Evolutionary conservation across 1,140 invertebrate genomes (phyloP), one percentile per base, ranked within the genome.

Genomic region (Macrosteles quadrilineatus): DNA sequence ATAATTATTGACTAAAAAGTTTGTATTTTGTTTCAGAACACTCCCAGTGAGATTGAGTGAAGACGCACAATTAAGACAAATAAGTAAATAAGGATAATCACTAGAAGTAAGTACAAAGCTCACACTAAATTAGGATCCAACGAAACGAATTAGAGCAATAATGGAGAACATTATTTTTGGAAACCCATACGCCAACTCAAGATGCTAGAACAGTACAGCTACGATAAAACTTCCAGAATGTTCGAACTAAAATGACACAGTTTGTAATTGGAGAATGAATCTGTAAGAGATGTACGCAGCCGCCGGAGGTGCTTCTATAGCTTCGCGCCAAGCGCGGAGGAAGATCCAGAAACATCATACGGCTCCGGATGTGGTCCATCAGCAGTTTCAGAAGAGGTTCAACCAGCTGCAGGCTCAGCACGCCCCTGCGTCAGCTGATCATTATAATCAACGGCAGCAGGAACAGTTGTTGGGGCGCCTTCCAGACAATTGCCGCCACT

Each of bases 251-350:
- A n/a, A n/a, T n/a, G n/a, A n/a, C n/a, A n/a, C n/a, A n/a, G n/a
- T n/a, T n/a, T n/a, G n/a, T n/a, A n/a, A n/a, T n/a, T n/a, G n/a
- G n/a, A n/a, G n/a, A n/a, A n/a, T n/a, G n/a, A n/a, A n/a, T n/a
- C n/a, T n/a, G n/a, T n/a, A n/a, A n/a, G n/a, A n/a, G 32, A 90
- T 90, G 88, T 90, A 90, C 83, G 88, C 88, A 76, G 88, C 88
- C 75, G 88, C 88, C 76, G 88, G 88, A 76, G 88, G 88, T 78
- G 88, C 88, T 74, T 88, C 87, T 75, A 81, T 90, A 77, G 88
- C 88, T 76, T 88, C 87, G 78, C 85, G 88, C 74, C 87, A 89
- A 79, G 88, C 85, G 21, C 83, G 86, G 25, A 71, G 76, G 32
- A 78, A 78, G 23, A 72, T 73, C 65, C 70, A 73, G 19, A 74